Percentiles rank a stretch among this genome's conserved stretches.
Evolutionary conservation across 2,888 invertebrate species (phyloP).

Genomic region (Drosophila percnosoma): DNA sequence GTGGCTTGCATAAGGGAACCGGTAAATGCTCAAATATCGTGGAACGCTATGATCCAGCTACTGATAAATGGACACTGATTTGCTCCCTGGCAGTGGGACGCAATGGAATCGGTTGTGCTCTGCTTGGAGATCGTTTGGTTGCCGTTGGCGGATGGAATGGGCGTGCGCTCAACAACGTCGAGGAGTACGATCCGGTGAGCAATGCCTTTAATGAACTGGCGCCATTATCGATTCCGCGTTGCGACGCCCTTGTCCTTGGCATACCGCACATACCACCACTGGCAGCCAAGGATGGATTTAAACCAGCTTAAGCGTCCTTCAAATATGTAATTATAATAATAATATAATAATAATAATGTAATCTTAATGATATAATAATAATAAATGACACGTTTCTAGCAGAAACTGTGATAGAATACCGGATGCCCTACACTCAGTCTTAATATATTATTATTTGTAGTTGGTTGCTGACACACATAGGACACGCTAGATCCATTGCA

Average conservation of each 20-base stretch:
- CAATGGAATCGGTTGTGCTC: slow-evolving; percentile 95
- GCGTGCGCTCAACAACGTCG: slow-evolving; percentile 87
- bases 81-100: slow-evolving; percentile 95
- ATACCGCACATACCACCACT: no score
- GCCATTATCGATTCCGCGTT: no score
- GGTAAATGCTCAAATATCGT: slow-evolving; percentile 84
- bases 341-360: no score
- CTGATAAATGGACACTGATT: slow-evolving; percentile 94
- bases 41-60: slow-evolving; percentile 92
- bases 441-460: background rate
- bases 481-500: background rate
- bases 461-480: background rate
- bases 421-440: background rate
- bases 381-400: background rate
- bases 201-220: no score
- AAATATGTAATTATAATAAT: no score
- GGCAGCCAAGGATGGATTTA: no score
- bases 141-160: slow-evolving; percentile 93
- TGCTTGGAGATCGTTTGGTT: slow-evolving; percentile 91
- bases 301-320: fast-evolving
- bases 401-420: background rate
- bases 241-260: fast-evolving
- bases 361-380: background rate
- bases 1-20: no score
- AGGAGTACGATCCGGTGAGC: no score